These are phyloP conservation scores for Drosophila arizonae DNA, from an alignment of 1,140 invertebrate genomes.

Conservation along the genomic window DNA sequence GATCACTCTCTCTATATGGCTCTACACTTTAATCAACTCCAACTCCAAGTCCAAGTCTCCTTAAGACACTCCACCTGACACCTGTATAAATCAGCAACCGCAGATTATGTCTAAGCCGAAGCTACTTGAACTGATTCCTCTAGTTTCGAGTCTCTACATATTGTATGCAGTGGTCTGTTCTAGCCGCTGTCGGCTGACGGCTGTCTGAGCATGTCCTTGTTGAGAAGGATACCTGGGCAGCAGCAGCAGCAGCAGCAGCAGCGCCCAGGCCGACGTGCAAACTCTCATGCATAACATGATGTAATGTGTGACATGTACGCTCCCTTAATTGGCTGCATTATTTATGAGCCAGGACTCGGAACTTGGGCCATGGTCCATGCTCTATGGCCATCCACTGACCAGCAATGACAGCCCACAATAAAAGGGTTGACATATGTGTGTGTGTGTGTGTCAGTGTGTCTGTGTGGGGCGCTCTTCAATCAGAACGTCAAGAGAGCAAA, in stretches of 20 bases:
- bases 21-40: too few relatives aligned
- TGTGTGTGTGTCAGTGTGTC: not conserved
- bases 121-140: not conserved
- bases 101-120: not conserved
- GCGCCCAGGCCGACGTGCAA: not conserved
- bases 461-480: slow-evolving; percentile 36
- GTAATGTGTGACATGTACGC: slow-evolving; percentile 51
- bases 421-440: slow-evolving; percentile 65
- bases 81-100: not conserved
- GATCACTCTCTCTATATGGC: too few relatives aligned
- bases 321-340: slow-evolving; percentile 72
- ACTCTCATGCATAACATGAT: slow-evolving; percentile 17
- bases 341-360: slow-evolving; percentile 44
- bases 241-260: slow-evolving; percentile 1
- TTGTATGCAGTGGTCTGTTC: slow-evolving; percentile 6
- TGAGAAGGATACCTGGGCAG: slow-evolving; percentile 36
- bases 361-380: slow-evolving; percentile 11
- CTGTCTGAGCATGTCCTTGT: slow-evolving; percentile 31
- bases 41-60: too few relatives aligned
- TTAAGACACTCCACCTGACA: too few relatives aligned
- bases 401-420: slow-evolving; percentile 20
- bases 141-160: not conserved
- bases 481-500: slow-evolving; percentile 25
- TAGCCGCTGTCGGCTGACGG: not conserved
- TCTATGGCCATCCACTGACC: slow-evolving; percentile 1